Base-by-base conservation (phyloP, 2,113 vertebrate genomes). In the Oncorhynchus gorbuscha region DNA sequence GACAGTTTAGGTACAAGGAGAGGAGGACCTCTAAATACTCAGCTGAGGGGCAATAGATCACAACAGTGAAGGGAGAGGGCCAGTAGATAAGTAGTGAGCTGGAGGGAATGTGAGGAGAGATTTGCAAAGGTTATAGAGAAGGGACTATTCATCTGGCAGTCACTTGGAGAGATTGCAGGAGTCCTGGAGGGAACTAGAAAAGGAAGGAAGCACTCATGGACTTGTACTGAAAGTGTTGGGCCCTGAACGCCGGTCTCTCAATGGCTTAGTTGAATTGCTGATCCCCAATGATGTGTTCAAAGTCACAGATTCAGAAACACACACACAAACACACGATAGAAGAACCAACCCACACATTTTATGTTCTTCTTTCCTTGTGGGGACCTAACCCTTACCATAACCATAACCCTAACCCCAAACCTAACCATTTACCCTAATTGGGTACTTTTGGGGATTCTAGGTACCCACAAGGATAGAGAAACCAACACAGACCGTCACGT, bases 31-130 rank as follows among this genome's bases (percentile, higher is more conserved):
- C 28, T 67, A 20, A 32, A 22, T 67, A 4, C 16, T 32, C 65
- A 30, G 22, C 62, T 26, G 65, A 26, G 26, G 65, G 28, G 28
- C 12, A 67, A 67, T 67, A 30, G 65, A 67, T 30, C 65, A 67
- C 24, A 26, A 67, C 24, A 32, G 13, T 67, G 26, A 26, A 67
- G 65, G 30, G 28, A 30, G 28, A 67, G 16, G 26, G 65, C 65
- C 30, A 14, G 26, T 28, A 67, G 28, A 67, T 69, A 69, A 35
- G 67, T 69, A 35, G 67, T 69, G 67, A 35, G 32, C 28, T 69
- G 8, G 18, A 69, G 32, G 32, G 20, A 69, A 69, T 69, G 32
- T 69, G 32, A 69, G 28, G 28, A 69, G 18, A 20, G 14, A 68
- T 20, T 32, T 68, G 66, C 16, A 12, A 39, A 20, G 30, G 16